Base-by-base conservation (phyloP, 2,888 invertebrate genomes). In the Augiades crinisus region DNA sequence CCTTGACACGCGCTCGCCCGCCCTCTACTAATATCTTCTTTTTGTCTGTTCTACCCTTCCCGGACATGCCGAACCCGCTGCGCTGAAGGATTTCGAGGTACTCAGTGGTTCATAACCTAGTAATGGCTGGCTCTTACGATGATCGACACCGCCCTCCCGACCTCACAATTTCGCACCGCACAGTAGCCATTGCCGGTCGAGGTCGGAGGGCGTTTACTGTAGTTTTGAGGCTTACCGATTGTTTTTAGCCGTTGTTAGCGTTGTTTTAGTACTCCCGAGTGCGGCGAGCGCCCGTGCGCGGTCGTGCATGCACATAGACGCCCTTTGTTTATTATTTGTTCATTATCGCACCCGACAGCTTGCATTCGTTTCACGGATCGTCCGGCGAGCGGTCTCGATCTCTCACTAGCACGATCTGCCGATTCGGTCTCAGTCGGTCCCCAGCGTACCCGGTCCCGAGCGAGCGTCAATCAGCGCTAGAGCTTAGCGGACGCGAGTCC, bases 71-170 rank as follows among this genome's bases (percentile, higher is more conserved):
- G 92, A 91, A 91, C 92, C 85, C 90, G 85, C 90, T 90, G 90
- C 90, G 91, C 89, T 92, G 91, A 92, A 94, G 95, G 95, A 95
- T 92, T 95, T 95, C 93, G 95, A 95, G 95, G 95, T 95, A 95
- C 86, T 80, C 78, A 89, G 88, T 85, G 88, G 84, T 85, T 91
- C 81, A 80, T 82, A 78, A 80, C 81, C 80, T 89, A 88, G 87
- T 81, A 79, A 78, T 82, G 86, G 85, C 82, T 78, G 79, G 78
- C 82, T 82, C 87, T 77, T 79, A 81, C 84, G 84, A 82, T 75
- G 78, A 72, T 70, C 81, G 77, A 76, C 75, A 74, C 86, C 81
- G 80, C 78, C 78, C 69, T 67, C 71, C 70, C 70, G 71, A 74
- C 77, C 75, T 80, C 83, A 75, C 82, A 81, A 71, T 71, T 72